phyloP scores from a whole-genome alignment of 2,797 vertebrate genomes.

The Threskiornis aethiopicus region DNA sequence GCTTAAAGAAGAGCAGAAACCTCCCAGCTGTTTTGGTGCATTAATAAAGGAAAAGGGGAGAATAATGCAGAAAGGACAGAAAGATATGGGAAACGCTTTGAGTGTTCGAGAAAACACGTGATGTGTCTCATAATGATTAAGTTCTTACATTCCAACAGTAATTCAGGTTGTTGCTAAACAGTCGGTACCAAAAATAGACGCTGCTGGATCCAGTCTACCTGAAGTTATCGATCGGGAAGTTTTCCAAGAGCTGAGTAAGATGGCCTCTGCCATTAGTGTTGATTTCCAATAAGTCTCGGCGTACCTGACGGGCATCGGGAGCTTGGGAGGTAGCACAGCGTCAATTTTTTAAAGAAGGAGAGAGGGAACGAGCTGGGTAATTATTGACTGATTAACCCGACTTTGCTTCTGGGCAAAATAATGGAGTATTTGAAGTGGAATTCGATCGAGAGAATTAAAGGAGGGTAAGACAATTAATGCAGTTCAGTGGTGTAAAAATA shows the following conservation, averaged over 20 bases:
- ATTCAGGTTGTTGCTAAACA: background rate
- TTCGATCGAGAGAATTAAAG: background rate
- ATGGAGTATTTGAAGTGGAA: background rate
- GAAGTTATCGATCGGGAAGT: background rate
- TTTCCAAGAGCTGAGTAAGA: constrained; percentile 38
- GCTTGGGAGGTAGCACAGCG: background rate
- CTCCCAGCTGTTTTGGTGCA: background rate
- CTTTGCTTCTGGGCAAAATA: constrained; percentile 16
- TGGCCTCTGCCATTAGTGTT: background rate
- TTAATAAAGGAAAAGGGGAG: background rate
- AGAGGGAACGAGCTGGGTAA: background rate
- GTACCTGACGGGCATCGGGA: background rate
- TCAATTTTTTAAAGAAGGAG: background rate
- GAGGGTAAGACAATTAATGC: background rate
- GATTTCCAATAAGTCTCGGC: constrained; percentile 33
- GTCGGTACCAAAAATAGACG: background rate
- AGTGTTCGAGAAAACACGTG: background rate
- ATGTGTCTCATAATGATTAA: background rate
- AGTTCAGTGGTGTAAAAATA: background rate
- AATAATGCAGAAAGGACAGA: background rate
- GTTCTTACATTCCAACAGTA: background rate
- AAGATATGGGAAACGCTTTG: background rate
- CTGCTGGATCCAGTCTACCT: background rate
- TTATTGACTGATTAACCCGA: background rate
- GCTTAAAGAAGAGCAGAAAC: background rate